These are phyloP conservation scores for Epistrophe eligans DNA, from an alignment of 2,888 invertebrate species.

Conservation along the genomic window DNA sequence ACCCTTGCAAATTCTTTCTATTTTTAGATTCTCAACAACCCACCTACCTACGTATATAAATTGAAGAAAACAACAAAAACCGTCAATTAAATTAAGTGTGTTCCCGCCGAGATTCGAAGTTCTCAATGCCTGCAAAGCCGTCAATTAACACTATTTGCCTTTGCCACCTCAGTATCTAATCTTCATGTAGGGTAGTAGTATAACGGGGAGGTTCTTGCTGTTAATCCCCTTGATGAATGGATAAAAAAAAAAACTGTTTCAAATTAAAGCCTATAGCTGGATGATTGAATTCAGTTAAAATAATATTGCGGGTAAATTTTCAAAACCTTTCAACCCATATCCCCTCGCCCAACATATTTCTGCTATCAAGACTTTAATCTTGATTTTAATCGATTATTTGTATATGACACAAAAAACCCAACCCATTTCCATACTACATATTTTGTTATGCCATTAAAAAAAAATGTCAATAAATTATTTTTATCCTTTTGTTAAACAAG, in stretches of 20 bases:
- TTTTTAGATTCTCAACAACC: not conserved
- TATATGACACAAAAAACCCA: not conserved
- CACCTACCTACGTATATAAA: not conserved
- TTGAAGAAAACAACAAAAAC: not conserved
- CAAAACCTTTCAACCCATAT: not conserved
- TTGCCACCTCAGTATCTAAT: constrained; percentile 28
- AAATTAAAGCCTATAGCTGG: constrained; percentile 6
- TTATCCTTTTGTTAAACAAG: constrained; percentile 38
- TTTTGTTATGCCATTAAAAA: constrained; percentile 33
- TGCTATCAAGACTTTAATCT: constrained; percentile 16
- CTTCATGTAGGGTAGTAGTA: not conserved
- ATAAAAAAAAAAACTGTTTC: not conserved
- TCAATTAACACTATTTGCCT: constrained; percentile 27
- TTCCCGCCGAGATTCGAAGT: constrained; percentile 10
- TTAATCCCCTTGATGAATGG: constrained; percentile 9
- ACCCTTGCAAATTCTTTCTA: not conserved
- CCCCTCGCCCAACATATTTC: too few relatives aligned
- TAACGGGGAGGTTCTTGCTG: not conserved
- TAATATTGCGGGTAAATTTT: not conserved
- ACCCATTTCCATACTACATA: constrained; percentile 4
- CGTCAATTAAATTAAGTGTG: constrained; percentile 16
- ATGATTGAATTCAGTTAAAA: constrained; percentile 4
- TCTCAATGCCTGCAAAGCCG: constrained; percentile 11
- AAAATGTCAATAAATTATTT: constrained; percentile 61
- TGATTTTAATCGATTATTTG: constrained; percentile 20